Percentiles rank a stretch among this genome's conserved stretches.
Conservation (phyloP, 2,113 vertebrate genomes). For the Gnathonemus echidnorhynchus region DNA sequence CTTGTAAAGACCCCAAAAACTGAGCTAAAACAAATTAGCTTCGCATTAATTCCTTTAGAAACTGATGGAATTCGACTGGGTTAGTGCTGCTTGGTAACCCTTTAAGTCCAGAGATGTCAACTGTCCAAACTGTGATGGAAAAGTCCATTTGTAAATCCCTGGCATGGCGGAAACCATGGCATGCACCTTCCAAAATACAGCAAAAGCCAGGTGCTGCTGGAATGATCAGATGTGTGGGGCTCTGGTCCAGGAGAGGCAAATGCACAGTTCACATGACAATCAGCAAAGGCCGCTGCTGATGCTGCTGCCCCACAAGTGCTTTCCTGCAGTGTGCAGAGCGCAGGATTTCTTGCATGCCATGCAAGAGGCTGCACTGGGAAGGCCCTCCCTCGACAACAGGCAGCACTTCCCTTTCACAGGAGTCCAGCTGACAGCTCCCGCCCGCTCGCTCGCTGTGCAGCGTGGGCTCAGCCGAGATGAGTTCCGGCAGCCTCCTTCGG, state of each 20-base stretch:
- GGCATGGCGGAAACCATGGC: neutral
- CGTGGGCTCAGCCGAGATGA: constrained; percentile 45
- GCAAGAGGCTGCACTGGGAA: neutral
- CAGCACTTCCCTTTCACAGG: constrained; percentile 30
- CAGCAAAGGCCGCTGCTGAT: neutral
- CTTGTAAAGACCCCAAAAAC: neutral
- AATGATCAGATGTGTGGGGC: neutral
- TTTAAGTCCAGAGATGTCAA: neutral
- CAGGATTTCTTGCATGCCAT: neutral
- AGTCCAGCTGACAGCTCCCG: constrained; percentile 46
- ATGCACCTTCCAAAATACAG: neutral
- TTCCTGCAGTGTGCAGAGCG: neutral
- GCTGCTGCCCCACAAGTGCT: neutral
- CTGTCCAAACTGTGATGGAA: neutral
- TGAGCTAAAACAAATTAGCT: neutral
- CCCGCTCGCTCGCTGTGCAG: constrained; percentile 51
- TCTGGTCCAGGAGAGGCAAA: neutral
- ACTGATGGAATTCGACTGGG: neutral
- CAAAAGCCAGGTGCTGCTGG: neutral
- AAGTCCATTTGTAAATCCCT: constrained; percentile 7
- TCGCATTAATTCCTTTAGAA: neutral
- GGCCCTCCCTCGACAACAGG: neutral
- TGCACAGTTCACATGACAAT: neutral
- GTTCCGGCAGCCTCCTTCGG: constrained; percentile 44
- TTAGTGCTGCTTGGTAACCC: neutral